Evolutionary conservation across 2,797 vertebrate genomes (phyloP).

Genomic region (Diplodus sargus): DNA sequence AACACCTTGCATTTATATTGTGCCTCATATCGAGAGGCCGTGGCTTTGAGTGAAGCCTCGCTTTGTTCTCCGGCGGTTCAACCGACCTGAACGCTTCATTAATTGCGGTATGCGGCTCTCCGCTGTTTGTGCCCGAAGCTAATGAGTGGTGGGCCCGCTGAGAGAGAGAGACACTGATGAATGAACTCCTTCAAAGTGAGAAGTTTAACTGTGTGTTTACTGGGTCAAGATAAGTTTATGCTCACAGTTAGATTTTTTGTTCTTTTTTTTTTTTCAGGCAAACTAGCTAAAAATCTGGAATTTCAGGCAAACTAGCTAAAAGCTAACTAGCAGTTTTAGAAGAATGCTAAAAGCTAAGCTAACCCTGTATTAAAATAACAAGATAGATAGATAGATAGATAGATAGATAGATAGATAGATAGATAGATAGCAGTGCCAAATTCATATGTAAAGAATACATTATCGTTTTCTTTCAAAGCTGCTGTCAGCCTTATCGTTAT

Average conservation of each 20-base stretch:
- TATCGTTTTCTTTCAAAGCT: no score
- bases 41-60: no score
- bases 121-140: conserved; percentile 18
- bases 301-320: neutral
- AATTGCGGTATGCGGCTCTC: conserved; percentile 54
- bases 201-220: no score
- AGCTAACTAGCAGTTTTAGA: rapidly evolving
- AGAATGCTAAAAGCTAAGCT: neutral
- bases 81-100: conserved; percentile 27
- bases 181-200: neutral
- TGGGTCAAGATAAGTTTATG: no score
- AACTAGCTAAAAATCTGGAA: neutral
- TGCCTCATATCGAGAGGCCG: neutral
- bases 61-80: conserved; percentile 12
- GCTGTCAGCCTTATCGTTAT: no score
- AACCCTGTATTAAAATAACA: no score
- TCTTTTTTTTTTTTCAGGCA: neutral
- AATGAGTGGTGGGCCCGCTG: conserved; percentile 22
- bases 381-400: no score
- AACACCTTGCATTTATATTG: no score
- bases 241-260: neutral
- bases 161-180: neutral
- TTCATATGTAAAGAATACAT: no score
- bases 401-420: no score
- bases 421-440: no score